A percentile compares a stretch with the other conserved stretches of the same genome.
These are phyloP conservation scores for Ceratosolen solmsi DNA, from an alignment of 1,140 invertebrate species.

Conservation along the genomic window DNA sequence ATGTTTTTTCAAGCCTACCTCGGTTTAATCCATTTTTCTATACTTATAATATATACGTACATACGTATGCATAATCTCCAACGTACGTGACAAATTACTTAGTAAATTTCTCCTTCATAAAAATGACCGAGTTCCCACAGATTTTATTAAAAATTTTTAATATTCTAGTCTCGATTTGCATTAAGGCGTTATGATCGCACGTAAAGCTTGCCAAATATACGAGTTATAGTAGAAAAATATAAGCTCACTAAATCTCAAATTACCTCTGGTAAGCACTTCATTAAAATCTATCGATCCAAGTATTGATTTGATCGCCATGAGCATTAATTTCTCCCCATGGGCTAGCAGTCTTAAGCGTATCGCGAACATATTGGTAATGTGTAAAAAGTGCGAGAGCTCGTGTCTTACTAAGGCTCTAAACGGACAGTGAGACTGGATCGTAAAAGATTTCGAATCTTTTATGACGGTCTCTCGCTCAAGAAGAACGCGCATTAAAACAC, in stretches of 20 bases:
- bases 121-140: too few species aligned
- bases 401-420: constrained; percentile 9
- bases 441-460: constrained; percentile 47
- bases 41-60: background rate
- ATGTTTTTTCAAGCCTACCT: background rate
- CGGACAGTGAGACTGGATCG: constrained; percentile 7
- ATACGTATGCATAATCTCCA: background rate
- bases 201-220: background rate
- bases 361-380: background rate
- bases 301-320: background rate
- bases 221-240: background rate
- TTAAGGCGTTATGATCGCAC: background rate
- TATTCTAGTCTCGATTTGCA: too few species aligned
- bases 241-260: background rate
- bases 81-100: too few species aligned
- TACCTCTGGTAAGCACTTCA: background rate
- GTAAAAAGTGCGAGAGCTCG: constrained; percentile 15
- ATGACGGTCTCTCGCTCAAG: constrained; percentile 25
- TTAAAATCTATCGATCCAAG: background rate
- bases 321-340: background rate
- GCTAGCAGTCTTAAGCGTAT: background rate
- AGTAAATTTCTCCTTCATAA: too few species aligned
- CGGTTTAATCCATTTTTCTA: background rate
- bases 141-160: too few species aligned
- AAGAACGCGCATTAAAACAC: constrained; percentile 26